Conservation (phyloP, 1,140 invertebrate genomes). For the Prorops nasuta region DNA sequence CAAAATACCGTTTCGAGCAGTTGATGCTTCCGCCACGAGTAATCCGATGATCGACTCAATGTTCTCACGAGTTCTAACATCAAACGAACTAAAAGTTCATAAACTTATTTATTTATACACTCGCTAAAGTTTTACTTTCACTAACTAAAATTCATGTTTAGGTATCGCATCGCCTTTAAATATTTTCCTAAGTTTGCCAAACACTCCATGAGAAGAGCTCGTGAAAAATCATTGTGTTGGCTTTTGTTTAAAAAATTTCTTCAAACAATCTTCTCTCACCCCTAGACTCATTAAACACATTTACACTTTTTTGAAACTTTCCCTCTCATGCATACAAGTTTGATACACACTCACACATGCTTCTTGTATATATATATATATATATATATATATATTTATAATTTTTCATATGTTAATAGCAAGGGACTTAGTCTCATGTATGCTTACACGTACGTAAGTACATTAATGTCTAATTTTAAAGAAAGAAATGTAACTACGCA, state of each 20-base stretch:
- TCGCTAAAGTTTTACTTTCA: constrained; percentile 14
- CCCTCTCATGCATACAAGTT: not conserved
- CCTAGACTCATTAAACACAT: not conserved
- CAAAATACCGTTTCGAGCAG: no score
- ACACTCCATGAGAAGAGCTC: no score
- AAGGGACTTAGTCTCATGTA: constrained; percentile 20
- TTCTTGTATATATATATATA: not conserved
- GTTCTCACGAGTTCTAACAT: constrained; percentile 19
- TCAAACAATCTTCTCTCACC: constrained; percentile 3
- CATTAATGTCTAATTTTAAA: constrained; percentile 10
- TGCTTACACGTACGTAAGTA: constrained; percentile 14
- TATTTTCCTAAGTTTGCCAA: constrained; percentile 13
- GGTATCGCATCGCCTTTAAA: constrained; percentile 16
- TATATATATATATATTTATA: constrained; percentile 15
- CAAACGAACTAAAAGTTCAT: constrained; percentile 25
- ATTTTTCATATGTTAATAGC: constrained; percentile 23
- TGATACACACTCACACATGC: not conserved
- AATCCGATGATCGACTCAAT: constrained; percentile 22
- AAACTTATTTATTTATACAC: constrained; percentile 25
- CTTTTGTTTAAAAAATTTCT: constrained; percentile 19
- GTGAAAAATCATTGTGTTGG: constrained; percentile 12
- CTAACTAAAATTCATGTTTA: constrained; percentile 18
- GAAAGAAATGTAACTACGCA: constrained; percentile 24
- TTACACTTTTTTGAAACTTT: not conserved
- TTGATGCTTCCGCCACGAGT: constrained; percentile 12